Conservation (phyloP, 1,140 invertebrate species). For the Diplogasteroides magnus region DNA sequence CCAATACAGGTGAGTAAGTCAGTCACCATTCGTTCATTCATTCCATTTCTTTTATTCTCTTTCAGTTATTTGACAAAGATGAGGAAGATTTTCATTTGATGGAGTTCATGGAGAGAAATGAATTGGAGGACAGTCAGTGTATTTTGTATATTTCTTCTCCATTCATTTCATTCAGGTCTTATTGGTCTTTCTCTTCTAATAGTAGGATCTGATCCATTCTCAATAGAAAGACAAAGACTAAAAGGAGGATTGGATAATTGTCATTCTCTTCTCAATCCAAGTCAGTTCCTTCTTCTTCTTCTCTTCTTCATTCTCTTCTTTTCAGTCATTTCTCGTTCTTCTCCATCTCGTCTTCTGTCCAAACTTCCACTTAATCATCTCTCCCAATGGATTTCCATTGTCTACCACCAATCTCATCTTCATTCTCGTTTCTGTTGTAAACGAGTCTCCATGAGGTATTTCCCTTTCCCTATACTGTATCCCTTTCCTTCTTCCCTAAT, state of each 20-base stretch:
- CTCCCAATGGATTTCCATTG: constrained; percentile 39
- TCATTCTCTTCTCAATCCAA: constrained; percentile 46
- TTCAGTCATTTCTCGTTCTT: neutral
- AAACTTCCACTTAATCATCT: constrained; percentile 34
- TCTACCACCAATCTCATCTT: constrained; percentile 34
- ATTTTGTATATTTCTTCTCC: neutral
- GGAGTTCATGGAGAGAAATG: constrained; percentile 42
- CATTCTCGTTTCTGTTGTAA: constrained; percentile 39
- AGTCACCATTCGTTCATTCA: neutral
- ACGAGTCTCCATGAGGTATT: constrained; percentile 19
- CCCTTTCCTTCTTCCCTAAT: too few relatives aligned
- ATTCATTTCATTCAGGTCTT: constrained; percentile 33
- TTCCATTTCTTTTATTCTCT: neutral
- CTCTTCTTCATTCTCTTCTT: neutral
- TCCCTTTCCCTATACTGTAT: neutral
- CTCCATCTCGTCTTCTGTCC: constrained; percentile 10
- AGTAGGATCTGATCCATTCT: constrained; percentile 45
- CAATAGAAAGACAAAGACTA: constrained; percentile 47
- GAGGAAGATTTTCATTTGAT: constrained; percentile 40
- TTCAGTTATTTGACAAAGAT: too few relatives aligned
- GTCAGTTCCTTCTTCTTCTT: constrained; percentile 28
- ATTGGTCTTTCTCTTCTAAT: constrained; percentile 48
- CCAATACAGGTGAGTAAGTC: too few relatives aligned
- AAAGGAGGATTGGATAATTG: constrained; percentile 49
- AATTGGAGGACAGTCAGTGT: constrained; percentile 40